These are phyloP conservation scores for Allobates femoralis DNA, from an alignment of 2,797 vertebrate genomes.

Conservation along the genomic window DNA sequence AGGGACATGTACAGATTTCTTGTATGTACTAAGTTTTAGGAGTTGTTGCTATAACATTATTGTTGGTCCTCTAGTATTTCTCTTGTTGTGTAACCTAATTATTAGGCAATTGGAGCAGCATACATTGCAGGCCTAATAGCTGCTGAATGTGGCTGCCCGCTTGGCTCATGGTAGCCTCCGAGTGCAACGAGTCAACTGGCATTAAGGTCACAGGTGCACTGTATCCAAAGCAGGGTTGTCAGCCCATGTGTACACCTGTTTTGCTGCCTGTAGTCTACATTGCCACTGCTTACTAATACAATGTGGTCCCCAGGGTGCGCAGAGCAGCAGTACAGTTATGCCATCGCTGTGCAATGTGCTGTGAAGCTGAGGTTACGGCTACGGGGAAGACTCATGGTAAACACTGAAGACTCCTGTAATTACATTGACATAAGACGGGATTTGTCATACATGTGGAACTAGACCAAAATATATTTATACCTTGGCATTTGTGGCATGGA, in stretches of 20 bases:
- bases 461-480: slow-evolving; percentile 2
- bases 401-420: neutral
- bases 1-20: no score
- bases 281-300: slow-evolving; percentile 34
- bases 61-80: neutral
- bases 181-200: neutral
- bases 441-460: neutral
- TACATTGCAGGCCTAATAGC: neutral
- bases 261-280: neutral
- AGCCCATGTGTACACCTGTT: slow-evolving; percentile 50
- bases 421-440: neutral
- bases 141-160: neutral
- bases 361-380: neutral
- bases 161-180: no score
- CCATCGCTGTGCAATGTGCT: slow-evolving; percentile 35
- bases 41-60: no score
- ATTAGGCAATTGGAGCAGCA: neutral
- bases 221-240: slow-evolving; percentile 40
- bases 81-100: neutral
- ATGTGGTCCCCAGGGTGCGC: slow-evolving; percentile 12
- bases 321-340: slow-evolving; percentile 22
- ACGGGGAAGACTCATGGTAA: neutral
- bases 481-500: slow-evolving; percentile 14
- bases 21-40: no score
- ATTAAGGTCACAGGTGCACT: slow-evolving; percentile 36